Conservation (phyloP, 1,140 invertebrate species). For the Pseudachorutes palmiensis region DNA sequence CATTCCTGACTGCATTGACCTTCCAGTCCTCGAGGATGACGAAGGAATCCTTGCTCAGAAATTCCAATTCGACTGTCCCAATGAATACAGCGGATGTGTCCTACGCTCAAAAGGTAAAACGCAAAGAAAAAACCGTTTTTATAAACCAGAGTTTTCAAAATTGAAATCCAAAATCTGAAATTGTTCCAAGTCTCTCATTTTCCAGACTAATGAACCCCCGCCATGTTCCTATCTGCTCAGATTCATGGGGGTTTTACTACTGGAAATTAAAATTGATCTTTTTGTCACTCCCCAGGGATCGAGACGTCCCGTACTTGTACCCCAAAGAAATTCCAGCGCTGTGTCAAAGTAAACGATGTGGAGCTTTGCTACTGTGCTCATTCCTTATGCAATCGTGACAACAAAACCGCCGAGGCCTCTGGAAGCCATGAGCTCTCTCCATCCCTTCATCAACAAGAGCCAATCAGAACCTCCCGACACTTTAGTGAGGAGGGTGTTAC, state of each 20-base stretch:
- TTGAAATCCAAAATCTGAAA: background rate
- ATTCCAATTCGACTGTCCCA: slow-evolving; percentile 30
- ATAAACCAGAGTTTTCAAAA: background rate
- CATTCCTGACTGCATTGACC: slow-evolving; percentile 20
- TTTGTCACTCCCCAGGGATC: slow-evolving; percentile 44
- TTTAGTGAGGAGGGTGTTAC: slow-evolving; percentile 26
- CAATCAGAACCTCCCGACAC: slow-evolving; percentile 12
- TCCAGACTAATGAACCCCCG: background rate
- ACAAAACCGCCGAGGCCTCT: background rate
- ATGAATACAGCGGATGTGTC: slow-evolving; percentile 17
- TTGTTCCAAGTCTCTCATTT: too few relatives aligned
- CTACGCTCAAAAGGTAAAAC: slow-evolving; percentile 19
- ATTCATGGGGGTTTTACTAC: too few relatives aligned
- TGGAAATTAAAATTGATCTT: too few relatives aligned
- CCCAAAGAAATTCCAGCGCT: slow-evolving; percentile 45
- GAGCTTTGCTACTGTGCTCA: slow-evolving; percentile 49
- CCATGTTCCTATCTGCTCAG: too few relatives aligned
- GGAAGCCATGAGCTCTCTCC: too few relatives aligned
- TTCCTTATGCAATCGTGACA: slow-evolving; percentile 47
- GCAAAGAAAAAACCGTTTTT: too few relatives aligned
- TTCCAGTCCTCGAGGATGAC: background rate
- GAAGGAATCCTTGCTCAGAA: slow-evolving; percentile 9
- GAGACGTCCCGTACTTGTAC: slow-evolving; percentile 47
- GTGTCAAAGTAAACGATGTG: slow-evolving; percentile 46
- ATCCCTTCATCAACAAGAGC: background rate